Conservation (phyloP, 2,888 invertebrate species). For the Drosophila monieri region DNA sequence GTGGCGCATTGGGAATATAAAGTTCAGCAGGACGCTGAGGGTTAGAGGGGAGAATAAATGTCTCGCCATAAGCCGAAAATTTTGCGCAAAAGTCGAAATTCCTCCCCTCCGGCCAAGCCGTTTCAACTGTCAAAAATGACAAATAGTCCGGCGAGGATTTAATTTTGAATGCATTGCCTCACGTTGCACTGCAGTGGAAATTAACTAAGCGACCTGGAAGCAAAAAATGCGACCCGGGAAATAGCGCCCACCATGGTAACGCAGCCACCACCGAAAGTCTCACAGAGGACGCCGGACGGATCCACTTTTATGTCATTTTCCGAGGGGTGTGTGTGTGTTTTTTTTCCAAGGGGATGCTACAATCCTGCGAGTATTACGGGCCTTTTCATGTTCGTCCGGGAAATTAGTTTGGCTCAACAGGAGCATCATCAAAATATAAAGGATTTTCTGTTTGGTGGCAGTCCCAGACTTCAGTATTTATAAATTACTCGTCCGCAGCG, state of each 20-base stretch:
- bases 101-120: slow-evolving; percentile 37
- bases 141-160: slow-evolving; percentile 76
- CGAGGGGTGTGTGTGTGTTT: slow-evolving; percentile 37
- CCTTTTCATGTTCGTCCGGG: slow-evolving; percentile 67
- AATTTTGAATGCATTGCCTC: slow-evolving; percentile 72
- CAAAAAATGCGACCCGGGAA: slow-evolving; percentile 31
- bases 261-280: slow-evolving; percentile 65
- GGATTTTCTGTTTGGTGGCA: slow-evolving; percentile 57
- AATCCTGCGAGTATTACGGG: slow-evolving; percentile 16
- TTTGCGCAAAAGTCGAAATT: slow-evolving; percentile 45
- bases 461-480: slow-evolving; percentile 39
- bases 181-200: slow-evolving; percentile 66
- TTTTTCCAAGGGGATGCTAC: slow-evolving; percentile 43
- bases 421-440: slow-evolving; percentile 51
- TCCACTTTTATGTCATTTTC: slow-evolving; percentile 8
- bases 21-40: slow-evolving; percentile 2
- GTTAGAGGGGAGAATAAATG: slow-evolving; percentile 44
- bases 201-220: slow-evolving; percentile 52
- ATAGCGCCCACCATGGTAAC: slow-evolving; percentile 44
- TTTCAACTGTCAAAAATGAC: slow-evolving; percentile 77
- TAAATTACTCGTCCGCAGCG: slow-evolving; percentile 64
- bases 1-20: slow-evolving; percentile 61
- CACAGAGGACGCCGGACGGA: slow-evolving; percentile 48
- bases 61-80: slow-evolving; percentile 66
- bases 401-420: slow-evolving; percentile 62